Conservation (phyloP, 2,113 vertebrate species). For the Diphyllodes magnificus region DNA sequence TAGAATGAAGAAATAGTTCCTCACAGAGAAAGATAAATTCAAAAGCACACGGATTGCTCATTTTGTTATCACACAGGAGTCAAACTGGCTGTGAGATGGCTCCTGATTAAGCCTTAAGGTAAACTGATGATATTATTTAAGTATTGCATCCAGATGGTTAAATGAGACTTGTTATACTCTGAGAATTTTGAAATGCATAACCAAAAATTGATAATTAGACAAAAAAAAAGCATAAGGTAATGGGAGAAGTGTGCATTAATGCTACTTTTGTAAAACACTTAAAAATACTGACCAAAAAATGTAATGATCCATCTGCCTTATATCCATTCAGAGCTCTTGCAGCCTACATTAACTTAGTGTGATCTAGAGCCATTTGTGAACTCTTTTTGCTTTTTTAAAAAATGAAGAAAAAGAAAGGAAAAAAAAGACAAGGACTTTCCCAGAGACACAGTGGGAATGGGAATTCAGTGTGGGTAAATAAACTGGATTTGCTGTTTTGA, state of each 20-base stretch:
- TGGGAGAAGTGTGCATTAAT: not conserved
- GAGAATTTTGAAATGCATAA: slow-evolving; percentile 11
- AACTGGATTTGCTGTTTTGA: not conserved
- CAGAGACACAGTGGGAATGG: not conserved
- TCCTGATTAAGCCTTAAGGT: not conserved
- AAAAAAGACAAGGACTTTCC: not conserved
- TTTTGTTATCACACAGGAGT: not conserved
- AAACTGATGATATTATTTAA: not conserved
- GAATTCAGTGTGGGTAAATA: not conserved
- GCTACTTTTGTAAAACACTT: not conserved
- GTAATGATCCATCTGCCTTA: not conserved
- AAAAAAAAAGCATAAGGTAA: not conserved
- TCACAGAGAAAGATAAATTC: not conserved
- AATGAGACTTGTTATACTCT: not conserved
- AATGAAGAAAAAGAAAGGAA: rapidly evolving
- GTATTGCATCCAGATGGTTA: slow-evolving; percentile 2
- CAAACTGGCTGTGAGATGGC: not conserved
- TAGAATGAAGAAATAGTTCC: not conserved
- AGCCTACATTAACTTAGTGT: not conserved
- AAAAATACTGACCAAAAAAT: not conserved
- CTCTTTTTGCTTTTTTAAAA: not conserved
- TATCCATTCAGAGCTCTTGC: not conserved
- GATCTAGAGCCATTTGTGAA: not conserved
- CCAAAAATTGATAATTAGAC: slow-evolving; percentile 2
- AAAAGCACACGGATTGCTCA: not conserved